Percentiles rank a stretch among this genome's conserved stretches.
These are phyloP conservation scores for Tetragonula carbonaria DNA, from an alignment of 2,888 invertebrate species.

Conservation along the genomic window DNA sequence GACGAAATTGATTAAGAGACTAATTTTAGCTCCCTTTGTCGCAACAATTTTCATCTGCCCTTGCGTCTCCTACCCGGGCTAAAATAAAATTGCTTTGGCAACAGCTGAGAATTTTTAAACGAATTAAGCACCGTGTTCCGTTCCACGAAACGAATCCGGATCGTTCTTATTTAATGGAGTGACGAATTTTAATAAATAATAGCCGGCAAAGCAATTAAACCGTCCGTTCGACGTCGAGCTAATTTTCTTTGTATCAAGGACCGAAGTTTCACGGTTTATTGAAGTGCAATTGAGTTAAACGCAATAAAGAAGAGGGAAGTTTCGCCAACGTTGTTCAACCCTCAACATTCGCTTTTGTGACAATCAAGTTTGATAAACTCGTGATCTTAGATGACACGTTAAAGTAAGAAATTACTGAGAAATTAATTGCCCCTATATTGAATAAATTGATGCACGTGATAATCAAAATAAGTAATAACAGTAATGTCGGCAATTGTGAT, in stretches of 20 bases:
- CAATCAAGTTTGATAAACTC: neutral
- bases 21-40: neutral
- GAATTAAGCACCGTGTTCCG: neutral
- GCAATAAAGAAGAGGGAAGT: neutral
- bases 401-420: neutral
- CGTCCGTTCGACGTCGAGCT: neutral
- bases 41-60: neutral
- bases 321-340: neutral
- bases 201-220: neutral
- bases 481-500: neutral
- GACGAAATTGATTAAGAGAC: neutral
- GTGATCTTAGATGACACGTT: neutral
- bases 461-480: neutral
- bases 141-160: neutral
- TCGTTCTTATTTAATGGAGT: neutral
- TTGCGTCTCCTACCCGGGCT: neutral
- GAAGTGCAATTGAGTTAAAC: slow-evolving; percentile 5
- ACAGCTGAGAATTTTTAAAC: neutral
- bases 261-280: slow-evolving; percentile 4
- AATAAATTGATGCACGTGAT: neutral
- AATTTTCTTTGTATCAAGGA: neutral
- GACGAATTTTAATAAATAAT: neutral
- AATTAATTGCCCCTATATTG: neutral
- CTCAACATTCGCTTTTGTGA: neutral
- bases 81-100: neutral